Evolutionary conservation across 2,113 vertebrate genomes (phyloP), one percentile per base, ranked within the genome.

Genomic region (Syngnathoides biaculeatus): DNA sequence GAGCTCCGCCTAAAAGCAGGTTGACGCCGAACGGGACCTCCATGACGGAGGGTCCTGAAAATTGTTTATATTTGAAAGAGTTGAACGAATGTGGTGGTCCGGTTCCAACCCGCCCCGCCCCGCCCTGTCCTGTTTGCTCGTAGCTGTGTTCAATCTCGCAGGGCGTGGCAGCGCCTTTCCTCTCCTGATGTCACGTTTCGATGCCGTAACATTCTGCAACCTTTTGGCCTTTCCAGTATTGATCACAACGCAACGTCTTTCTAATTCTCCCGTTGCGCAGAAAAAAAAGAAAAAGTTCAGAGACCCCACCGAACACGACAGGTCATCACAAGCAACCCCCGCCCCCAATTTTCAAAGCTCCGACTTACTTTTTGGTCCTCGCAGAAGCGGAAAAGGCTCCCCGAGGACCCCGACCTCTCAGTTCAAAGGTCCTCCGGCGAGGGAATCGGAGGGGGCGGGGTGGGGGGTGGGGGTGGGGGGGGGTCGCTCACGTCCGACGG

Each of bases 311-410:
- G n/a, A 55, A 11, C 11, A 14, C 22, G 26, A 53, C 10, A 53
- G 11, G 22, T 26, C 26, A 12, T 13, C 11, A 24, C 4, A 24
- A 13, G 12, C 11, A 53, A 22, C 6, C 6, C 30, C 30, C 24
- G 17, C 13, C 15, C 7, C 55, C 48, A 8, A n/a, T 10, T 8
- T 8, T 22, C 68, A 13, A 65, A 61, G 6, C 26, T 65, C 19
- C 24, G 20, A 80, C 84, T 84, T 74, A 87, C 85, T 76, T 47
- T 62, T 47, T 62, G 55, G 24, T 68, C 47, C 50, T 55, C 39
- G 65, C 27, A 43, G 53, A 78, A 42, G 73, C 53, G 73, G 60
- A 65, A 69, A 59, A 74, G 53, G n/a, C n/a, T n/a, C n/a, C n/a
- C n/a, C n/a, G n/a, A 43, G 20, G 59, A 59, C 65, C 5, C 65